A percentile compares a stretch with the other conserved stretches of the same genome.
Conservation (phyloP, 2,888 invertebrate species). For the Venusia cambrica region DNA sequence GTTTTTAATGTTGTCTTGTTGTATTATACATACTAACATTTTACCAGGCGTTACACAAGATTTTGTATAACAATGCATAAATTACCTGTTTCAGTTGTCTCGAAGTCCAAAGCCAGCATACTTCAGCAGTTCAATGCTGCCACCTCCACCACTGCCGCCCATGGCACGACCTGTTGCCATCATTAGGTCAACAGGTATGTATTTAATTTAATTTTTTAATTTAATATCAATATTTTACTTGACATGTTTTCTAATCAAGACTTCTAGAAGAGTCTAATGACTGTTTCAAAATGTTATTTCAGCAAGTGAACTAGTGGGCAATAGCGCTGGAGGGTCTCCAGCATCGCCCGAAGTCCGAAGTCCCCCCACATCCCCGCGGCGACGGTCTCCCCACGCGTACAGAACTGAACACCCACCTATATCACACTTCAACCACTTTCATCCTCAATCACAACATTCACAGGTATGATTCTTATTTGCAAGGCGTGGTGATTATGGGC, state of each 20-base stretch:
- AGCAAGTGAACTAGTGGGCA: conserved; percentile 56
- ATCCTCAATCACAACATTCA: conserved; percentile 93
- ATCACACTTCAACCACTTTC: conserved; percentile 94
- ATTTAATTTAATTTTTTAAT: not conserved
- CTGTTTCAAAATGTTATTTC: too few relatives aligned
- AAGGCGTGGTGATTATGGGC: too few relatives aligned
- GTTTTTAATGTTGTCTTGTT: too few relatives aligned
- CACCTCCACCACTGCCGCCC: conserved; percentile 96
- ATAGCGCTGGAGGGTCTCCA: conserved; percentile 47
- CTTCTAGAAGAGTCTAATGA: too few relatives aligned
- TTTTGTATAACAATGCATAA: too few relatives aligned
- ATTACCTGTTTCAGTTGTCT: conserved; percentile 78
- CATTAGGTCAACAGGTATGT: conserved; percentile 92
- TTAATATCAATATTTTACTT: too few relatives aligned
- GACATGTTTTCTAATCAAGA: too few relatives aligned
- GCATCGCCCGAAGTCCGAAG: conserved; percentile 65
- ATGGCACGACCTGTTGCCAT: conserved; percentile 98
- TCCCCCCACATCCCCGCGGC: conserved; percentile 62
- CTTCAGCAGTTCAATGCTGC: conserved; percentile 95
- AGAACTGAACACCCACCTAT: conserved; percentile 78
- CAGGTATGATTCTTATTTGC: too few relatives aligned
- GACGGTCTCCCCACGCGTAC: conserved; percentile 67
- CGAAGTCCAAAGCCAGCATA: conserved; percentile 90
- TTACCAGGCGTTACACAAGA: too few relatives aligned
- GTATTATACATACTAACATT: too few relatives aligned